Evolutionary conservation across 2,888 invertebrate genomes (phyloP), one percentile per base, ranked within the genome.

Genomic region (Megamerina dolium): DNA sequence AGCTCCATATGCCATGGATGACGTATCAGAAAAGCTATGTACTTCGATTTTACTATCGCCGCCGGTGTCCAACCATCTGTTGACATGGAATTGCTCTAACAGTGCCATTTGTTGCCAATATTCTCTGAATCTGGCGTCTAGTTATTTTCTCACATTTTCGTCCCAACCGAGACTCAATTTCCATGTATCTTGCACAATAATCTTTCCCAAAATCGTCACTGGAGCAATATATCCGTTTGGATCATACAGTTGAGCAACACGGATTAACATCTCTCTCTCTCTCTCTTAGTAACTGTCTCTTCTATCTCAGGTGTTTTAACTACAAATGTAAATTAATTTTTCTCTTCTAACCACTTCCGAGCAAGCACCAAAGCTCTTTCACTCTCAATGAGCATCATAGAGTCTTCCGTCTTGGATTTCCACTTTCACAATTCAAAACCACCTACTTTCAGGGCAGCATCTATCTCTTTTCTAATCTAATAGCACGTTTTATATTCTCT

Each of bases 341-440:
- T n/a, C n/a, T n/a, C n/a, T n/a, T n/a, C n/a, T n/a, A n/a, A n/a
- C 43, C 18, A 43, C 20, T 13, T 43, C 26, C 29, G 26, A 23
- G 43, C 46, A 21, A 29, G n/a, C 5, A 46, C 37, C 14, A 40
- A 31, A 39, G 46, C 27, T 37, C 29, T 36, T 18, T 43, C 33
- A n/a, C 40, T 37, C 30, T 39, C 42, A 12, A 33, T 31, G 27
- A 32, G 27, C 32, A 43, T 27, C 6, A 32, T 16, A 9, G 38
- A 17, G 27, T 37, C 18, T 40, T 30, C 14, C 17, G 31, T 29
- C 13, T 47, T 43, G 1, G 47, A 47, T n/a, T 43, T 43, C 41
- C 44, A 39, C 10, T 41, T 20, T 3, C 37, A 34, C 2, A 44
- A 14, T 10, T 31, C 30, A 14, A 47, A 44, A 5, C 35, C 41